Evolutionary conservation across 2,113 vertebrate genomes (phyloP), one percentile per base, ranked within the genome.

Genomic region (Rhea pennata): DNA sequence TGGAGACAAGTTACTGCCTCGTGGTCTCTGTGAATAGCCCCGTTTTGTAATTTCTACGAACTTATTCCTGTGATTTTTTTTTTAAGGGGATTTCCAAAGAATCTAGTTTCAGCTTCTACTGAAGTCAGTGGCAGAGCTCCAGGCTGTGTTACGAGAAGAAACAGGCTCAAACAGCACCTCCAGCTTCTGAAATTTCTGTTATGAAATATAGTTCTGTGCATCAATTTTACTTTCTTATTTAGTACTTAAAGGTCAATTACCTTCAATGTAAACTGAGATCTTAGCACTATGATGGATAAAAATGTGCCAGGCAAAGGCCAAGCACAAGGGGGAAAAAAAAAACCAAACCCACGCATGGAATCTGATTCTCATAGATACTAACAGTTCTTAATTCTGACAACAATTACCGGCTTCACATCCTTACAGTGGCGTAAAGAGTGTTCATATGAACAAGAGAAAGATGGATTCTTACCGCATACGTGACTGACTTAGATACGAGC

Each of bases 381-480:
- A 36, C 17, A 19, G 29, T 23, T 66, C 69, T 48, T 23, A 50
- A 29, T 11, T 29, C 17, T 27, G 59, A 16, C 21, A 46, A 5
- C 31, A 46, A n/a, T 8, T 33, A 27, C 27, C 27, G 39, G 36
- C 54, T 19, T 40, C 14, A 39, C 39, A 69, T 26, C 27, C 17
- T 53, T 7, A 4, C 9, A 27, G 10, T 24, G 22, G 23, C 33
- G 31, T 59, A 26, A 36, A 36, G 27, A 40, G 17, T 39, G 48
- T 31, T 81, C 36, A 9, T 48, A 40, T 33, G n/a, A 36, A 20
- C n/a, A 16, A 46, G 16, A 75, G 24, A 1, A 31, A 44, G 42
- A 29, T 24, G 4, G 0, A 26, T 4, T 36, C 36, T 31, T 51
- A 24, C 24, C 67, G 24, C 1, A 3, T 58, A 22, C 23, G 3